Evolutionary conservation across 1,140 invertebrate genomes (phyloP), one percentile per base, ranked within the genome.

Genomic region (Aphaenogaster floridana): DNA sequence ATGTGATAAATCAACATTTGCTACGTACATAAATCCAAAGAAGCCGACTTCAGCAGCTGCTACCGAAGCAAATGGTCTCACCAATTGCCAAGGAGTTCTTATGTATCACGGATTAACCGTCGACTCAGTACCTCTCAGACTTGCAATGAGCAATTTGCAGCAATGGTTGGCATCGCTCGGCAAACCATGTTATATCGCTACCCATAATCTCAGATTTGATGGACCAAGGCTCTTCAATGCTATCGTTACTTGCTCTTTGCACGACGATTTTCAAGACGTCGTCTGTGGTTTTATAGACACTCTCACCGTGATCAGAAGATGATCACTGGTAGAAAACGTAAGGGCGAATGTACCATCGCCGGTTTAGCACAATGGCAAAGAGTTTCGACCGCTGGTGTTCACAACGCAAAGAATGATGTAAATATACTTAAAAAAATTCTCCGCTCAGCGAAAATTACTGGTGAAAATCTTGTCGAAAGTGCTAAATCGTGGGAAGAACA

Each of bases 351-450:
- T 59, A 21, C 57, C 4, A 59, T 59, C 21, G 7, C 17, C n/a
- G 57, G n/a, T n/a, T 59, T 59, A 59, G 57, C 57, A 59, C 1
- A 59, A n/a, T 59, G 57, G 57, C 21, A 21, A n/a, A 0, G 21
- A 21, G 7, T 59, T 21, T 21, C n/a, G 17, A 59, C 57, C 6
- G n/a, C 21, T 59, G 57, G 57, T 21, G n/a, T 6, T 21, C 57
- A 59, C 57, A 59, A 59, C 8, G 57, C 57, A 59, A 5, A 59
- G 6, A 21, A 59, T n/a, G 17, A 21, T 59, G 57, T 21, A 59
- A 59, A 21, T 59, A 59, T 59, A 21, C 50, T 52, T 52, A 21
- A 59, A 59, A 59, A 59, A 59, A 59, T 59, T 59, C 7, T 59
- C 7, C 5, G 50, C 4, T 52, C 50, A 52, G 50, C 50, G 11